Base-by-base conservation (phyloP, 2,888 invertebrate genomes). In the Caradrina kadenii region DNA sequence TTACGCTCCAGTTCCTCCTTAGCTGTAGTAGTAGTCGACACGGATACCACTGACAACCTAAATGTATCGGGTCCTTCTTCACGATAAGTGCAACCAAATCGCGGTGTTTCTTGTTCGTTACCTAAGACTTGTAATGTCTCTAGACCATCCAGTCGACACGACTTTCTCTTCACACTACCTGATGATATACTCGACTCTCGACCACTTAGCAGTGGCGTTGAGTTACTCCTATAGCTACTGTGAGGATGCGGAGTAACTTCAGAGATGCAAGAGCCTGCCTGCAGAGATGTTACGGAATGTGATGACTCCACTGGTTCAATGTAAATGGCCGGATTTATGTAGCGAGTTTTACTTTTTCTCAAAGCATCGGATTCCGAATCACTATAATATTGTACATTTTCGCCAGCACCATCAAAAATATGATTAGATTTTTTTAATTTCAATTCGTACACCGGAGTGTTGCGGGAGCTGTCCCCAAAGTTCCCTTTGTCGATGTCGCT, bases 271-370 rank as follows among this genome's bases (percentile, higher is more conserved):
- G 93, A 89, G 19, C 92, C 93, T 0, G 93, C 89, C 49, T 90
- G 92, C 61, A 95, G 84, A 64, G 94, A 95, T 63, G 93, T 93
- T 73, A 92, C 94, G 0, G 96, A 95, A 65, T 90, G 95, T 49
- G 94, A 90, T 1, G 92, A 82, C 69, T 94, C 93, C 0, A 96
- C 90, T 0, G 94, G 93, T 86, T 97, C 97, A 2, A 97, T 94
- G 76, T 95, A 97, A 76, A 97, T 97, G 8, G 97, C 97, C 0
- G 97, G 96, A 86, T 97, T 97, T 63, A 97, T 96, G 83, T 96
- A 96, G 70, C 96, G 95, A 6, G 94, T 93, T 83, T 92, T 95
- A 84, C 93, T 94, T 64, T 93, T 93, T 58, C 90, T 88, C 2
- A 95, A 94, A 0, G 85, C 91, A 26, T 89, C 65, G 0, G 95